A percentile compares a stretch with the other conserved stretches of the same genome.
These are phyloP conservation scores for Zoanthus solanderi DNA, from an alignment of 92 coral and sea anemone genomes.

Conservation along the genomic window DNA sequence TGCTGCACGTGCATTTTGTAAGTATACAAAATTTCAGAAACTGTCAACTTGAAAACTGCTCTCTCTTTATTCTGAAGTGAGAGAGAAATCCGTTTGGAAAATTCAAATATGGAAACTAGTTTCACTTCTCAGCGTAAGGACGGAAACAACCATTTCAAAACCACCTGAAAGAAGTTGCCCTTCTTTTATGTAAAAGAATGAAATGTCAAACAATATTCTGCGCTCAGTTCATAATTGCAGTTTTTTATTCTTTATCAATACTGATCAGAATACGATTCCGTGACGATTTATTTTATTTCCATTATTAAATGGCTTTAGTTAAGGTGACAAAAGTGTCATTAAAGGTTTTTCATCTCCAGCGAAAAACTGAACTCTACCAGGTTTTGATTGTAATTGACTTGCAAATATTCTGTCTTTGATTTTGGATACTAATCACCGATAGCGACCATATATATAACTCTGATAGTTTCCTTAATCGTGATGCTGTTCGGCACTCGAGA, in stretches of 20 bases:
- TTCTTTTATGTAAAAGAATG: not conserved
- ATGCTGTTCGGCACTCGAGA: slow-evolving; percentile 35
- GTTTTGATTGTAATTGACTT: not conserved
- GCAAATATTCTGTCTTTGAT: not conserved
- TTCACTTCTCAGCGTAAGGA: not conserved
- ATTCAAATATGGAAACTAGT: not conserved
- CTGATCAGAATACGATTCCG: slow-evolving; percentile 17
- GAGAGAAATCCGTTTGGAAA: slow-evolving; percentile 14
- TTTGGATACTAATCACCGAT: not conserved
- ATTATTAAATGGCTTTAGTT: slow-evolving; percentile 6
- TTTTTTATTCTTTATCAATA: not conserved
- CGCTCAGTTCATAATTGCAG: not conserved
- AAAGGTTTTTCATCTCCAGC: not conserved
- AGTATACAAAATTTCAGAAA: not conserved
- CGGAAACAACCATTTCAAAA: not conserved
- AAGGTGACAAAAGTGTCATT: slow-evolving; percentile 21
- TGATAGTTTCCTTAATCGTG: slow-evolving; percentile 26
- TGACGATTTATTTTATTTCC: slow-evolving; percentile 23
- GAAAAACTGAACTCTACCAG: slow-evolving; percentile 10
- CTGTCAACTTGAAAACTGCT: slow-evolving; percentile 36
- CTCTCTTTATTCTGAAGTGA: not conserved
- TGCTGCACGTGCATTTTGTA: slow-evolving; percentile 7
- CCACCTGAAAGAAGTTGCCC: not conserved
- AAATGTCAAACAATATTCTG: not conserved
- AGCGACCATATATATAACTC: not conserved